Base-by-base conservation (phyloP, 2,113 vertebrate species). In the Callorhinus ursinus region DNA sequence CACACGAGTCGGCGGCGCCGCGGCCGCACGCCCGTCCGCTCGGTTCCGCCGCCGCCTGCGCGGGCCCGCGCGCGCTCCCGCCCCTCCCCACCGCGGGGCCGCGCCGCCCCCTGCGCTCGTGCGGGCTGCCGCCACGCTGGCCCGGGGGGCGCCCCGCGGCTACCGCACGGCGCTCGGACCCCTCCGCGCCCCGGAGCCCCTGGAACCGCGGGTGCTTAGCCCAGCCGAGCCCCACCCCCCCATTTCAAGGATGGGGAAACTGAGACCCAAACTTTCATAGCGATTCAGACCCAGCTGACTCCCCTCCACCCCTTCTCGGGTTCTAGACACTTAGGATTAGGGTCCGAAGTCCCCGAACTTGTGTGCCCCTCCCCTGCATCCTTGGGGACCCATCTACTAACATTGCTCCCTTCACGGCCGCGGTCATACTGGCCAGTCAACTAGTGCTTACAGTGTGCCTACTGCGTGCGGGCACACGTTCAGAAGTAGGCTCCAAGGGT, bases 71-170 rank as follows among this genome's bases (percentile, higher is more conserved):
- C 93, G 61, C 96, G 95, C 67, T 69, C 97, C 95, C 80, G 93
- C 93, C 76, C 85, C 95, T 94, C 95, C 97, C 90, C 93, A 90
- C 87, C 74, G 39, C 97, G 95, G 81, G 96, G 21, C 95, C 97
- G 97, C 96, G 97, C 97, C 96, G 88, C 92, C 94, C 92, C 97
- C 97, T 95, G 97, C 80, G 95, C 95, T 86, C 92, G 97, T 93
- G 96, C 96, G 96, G 97, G 93, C 90, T 63, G 84, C 97, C 97
- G 97, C 98, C 97, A 98, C 96, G 97, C 97, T 93, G 93, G 96
- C 96, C 95, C 24, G 71, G 97, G 96, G 97, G 97, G 95, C 84
- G 57, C 53, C 67, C 3, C 2, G 81, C 79, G 1, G 90, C 67
- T 79, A 12, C 39, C 61, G 88, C 79, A 0, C 21, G 4, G 5